Conservation (phyloP, 2,113 vertebrate species). For the Oceanodroma tethys region DNA sequence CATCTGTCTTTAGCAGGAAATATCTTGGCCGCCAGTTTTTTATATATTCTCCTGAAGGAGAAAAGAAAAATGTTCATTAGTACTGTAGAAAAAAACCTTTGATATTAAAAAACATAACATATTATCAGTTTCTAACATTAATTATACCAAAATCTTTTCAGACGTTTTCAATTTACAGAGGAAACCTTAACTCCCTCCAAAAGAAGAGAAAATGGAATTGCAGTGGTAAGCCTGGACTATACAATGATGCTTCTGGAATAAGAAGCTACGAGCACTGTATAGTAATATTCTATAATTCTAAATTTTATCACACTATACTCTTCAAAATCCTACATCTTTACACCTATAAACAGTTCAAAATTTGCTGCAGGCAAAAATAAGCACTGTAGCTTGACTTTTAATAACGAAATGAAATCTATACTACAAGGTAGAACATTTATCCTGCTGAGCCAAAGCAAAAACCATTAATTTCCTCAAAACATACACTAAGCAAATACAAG, state of each 20-base stretch:
- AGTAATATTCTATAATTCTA: background rate
- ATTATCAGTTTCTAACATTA: background rate
- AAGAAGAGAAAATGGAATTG: background rate
- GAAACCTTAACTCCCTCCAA: background rate
- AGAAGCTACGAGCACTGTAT: background rate
- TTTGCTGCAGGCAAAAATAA: background rate
- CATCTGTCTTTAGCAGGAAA: constrained; percentile 97
- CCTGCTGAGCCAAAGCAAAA: background rate
- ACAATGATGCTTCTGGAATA: background rate
- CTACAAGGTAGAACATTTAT: background rate
- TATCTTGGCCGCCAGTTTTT: constrained; percentile 99
- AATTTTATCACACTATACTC: background rate
- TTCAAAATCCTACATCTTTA: background rate
- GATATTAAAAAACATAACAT: constrained; percentile 11
- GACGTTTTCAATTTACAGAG: background rate
- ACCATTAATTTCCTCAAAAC: background rate
- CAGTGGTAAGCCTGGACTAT: background rate
- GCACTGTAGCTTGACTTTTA: background rate
- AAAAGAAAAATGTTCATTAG: constrained; percentile 54
- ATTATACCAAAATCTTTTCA: background rate
- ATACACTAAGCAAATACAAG: background rate
- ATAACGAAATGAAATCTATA: background rate
- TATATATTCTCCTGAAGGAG: constrained; percentile 92
- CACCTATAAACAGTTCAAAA: background rate
- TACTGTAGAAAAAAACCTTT: background rate